phyloP scores from a whole-genome alignment of 2,113 vertebrate species.

The Phalacrocorax pelagicus region DNA sequence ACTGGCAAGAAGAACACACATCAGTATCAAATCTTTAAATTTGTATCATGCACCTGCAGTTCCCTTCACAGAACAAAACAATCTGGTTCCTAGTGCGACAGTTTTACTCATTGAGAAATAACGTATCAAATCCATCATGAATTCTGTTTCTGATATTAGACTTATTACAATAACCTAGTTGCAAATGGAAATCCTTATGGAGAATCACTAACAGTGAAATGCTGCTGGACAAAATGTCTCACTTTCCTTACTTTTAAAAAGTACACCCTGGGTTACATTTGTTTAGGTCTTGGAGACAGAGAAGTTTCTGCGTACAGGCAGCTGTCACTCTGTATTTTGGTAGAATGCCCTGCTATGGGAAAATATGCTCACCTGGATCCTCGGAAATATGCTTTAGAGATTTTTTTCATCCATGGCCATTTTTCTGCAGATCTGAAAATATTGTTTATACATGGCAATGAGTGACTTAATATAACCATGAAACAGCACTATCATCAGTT shows the following conservation, averaged over 20 bases:
- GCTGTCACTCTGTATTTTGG: neutral
- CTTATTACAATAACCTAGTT: neutral
- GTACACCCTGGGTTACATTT: neutral
- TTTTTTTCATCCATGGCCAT: conserved; percentile 95
- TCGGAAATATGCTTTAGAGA: conserved; percentile 91
- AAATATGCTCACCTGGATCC: conserved; percentile 86
- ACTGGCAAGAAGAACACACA: neutral
- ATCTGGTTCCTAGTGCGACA: neutral
- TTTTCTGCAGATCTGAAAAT: conserved; percentile 85
- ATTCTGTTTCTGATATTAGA: neutral
- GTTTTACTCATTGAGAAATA: neutral
- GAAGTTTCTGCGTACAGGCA: neutral
- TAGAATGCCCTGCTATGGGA: neutral
- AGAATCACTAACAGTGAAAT: neutral
- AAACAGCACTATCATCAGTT: conserved; percentile 1
- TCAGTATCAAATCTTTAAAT: neutral
- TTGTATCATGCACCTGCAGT: neutral
- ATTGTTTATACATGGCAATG: conserved; percentile 23
- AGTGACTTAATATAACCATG: neutral
- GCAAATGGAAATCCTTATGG: neutral
- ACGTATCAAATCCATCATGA: neutral
- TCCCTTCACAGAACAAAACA: neutral
- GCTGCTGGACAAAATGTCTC: neutral
- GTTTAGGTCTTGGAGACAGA: neutral
- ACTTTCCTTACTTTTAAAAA: neutral